These are phyloP conservation scores for Oligia latruncula DNA, from an alignment of 2,888 invertebrate species.

Conservation along the genomic window DNA sequence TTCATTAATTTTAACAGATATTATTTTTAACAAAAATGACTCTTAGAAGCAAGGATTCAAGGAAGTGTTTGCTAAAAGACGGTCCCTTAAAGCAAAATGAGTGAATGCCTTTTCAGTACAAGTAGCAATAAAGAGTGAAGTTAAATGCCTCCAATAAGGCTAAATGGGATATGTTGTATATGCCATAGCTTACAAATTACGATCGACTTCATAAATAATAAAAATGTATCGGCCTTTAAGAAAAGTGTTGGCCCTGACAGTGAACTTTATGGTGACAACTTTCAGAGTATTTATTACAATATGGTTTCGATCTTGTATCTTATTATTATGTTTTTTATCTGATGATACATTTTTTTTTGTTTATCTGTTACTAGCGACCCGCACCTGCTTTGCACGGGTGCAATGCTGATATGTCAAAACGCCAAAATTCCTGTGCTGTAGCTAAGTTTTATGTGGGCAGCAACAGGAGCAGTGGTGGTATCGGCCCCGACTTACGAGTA, in stretches of 20 bases:
- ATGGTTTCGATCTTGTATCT: conserved; percentile 10
- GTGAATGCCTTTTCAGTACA: conserved; percentile 22
- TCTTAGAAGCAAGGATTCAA: neutral
- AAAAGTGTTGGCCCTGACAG: conserved; percentile 46
- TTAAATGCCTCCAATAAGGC: conserved; percentile 27
- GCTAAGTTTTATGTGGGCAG: neutral
- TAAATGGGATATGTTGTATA: conserved; percentile 25
- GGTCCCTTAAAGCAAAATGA: conserved; percentile 38
- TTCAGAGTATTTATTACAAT: conserved; percentile 20
- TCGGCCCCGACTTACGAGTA: too few relatives aligned
- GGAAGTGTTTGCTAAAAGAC: conserved; percentile 8
- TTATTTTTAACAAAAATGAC: neutral
- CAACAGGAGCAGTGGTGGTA: too few relatives aligned
- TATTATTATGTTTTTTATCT: neutral
- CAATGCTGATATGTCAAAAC: neutral
- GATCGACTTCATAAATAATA: conserved; percentile 37
- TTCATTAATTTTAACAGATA: neutral
- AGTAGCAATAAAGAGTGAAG: conserved; percentile 38
- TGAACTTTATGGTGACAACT: conserved; percentile 49
- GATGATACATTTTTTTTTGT: neutral
- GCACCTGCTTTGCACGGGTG: neutral
- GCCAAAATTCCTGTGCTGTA: neutral
- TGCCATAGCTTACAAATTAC: conserved; percentile 46
- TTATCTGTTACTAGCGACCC: conserved; percentile 7
- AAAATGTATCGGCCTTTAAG: conserved; percentile 40